Evolutionary conservation across 2,113 vertebrate genomes (phyloP).

Genomic region (Cephalopholis sonnerati): DNA sequence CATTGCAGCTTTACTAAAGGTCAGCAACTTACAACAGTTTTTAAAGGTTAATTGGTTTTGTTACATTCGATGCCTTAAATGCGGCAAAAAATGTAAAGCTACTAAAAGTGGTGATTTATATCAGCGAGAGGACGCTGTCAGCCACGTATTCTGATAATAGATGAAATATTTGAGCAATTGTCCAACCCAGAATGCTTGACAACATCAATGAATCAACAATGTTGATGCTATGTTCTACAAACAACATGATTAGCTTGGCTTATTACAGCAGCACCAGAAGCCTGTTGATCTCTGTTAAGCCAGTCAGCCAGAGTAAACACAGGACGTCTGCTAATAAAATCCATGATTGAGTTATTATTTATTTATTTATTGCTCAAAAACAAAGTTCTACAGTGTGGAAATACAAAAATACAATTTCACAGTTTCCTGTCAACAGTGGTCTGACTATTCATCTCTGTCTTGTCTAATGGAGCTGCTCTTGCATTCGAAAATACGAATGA

Average conservation of each 20-base stretch:
- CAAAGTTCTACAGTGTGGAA: constrained; percentile 20
- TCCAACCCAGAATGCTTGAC: not conserved
- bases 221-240: constrained; percentile 12
- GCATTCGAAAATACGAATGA: not conserved
- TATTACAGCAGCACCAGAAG: constrained; percentile 52
- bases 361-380: not conserved
- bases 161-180: not conserved
- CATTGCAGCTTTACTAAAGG: not conserved
- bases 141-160: not conserved
- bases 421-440: constrained; percentile 20
- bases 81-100: not conserved
- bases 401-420: constrained; percentile 3
- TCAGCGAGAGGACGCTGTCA: not conserved
- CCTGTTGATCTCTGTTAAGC: constrained; percentile 45
- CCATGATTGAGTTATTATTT: not conserved
- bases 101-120: not conserved
- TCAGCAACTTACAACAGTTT: not conserved
- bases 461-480: too few species aligned
- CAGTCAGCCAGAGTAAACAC: constrained; percentile 47
- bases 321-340: constrained; percentile 48
- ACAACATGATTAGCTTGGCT: constrained; percentile 52
- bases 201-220: too few species aligned
- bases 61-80: constrained; percentile 6
- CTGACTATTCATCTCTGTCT: not conserved
- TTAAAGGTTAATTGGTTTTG: not conserved